These are phyloP conservation scores for Drosophila insularis DNA, from an alignment of 1,140 invertebrate genomes.

Conservation along the genomic window DNA sequence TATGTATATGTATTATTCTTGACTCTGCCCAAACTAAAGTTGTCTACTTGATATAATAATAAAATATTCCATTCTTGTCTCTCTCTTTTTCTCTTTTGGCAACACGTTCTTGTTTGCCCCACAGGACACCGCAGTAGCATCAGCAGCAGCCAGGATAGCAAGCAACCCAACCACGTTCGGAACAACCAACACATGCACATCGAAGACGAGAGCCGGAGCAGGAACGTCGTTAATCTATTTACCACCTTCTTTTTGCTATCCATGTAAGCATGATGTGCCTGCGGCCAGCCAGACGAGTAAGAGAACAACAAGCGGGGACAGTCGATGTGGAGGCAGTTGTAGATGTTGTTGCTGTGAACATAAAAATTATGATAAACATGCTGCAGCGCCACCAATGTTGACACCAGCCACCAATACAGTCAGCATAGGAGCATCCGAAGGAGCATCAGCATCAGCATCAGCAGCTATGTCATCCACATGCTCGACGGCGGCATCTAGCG, in stretches of 20 bases:
- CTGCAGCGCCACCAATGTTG: slow-evolving; percentile 51
- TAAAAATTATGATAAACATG: slow-evolving; percentile 81
- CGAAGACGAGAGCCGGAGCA: slow-evolving; percentile 71
- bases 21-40: slow-evolving; percentile 33
- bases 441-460: slow-evolving; percentile 32
- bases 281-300: slow-evolving; percentile 17
- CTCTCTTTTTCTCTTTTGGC: slow-evolving; percentile 40
- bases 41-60: slow-evolving; percentile 62
- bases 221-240: slow-evolving; percentile 81
- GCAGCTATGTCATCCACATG: slow-evolving; percentile 22
- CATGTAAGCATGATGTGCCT: slow-evolving; percentile 76
- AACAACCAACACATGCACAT: slow-evolving; percentile 43
- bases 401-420: slow-evolving; percentile 30
- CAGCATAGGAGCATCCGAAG: slow-evolving; percentile 16
- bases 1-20: slow-evolving; percentile 46
- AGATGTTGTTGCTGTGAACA: slow-evolving; percentile 54
- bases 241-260: slow-evolving; percentile 80
- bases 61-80: slow-evolving; percentile 78
- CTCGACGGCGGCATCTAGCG: slow-evolving; percentile 16
- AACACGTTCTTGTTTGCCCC: slow-evolving; percentile 33
- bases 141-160: slow-evolving; percentile 35
- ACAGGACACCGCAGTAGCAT: slow-evolving; percentile 56
- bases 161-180: slow-evolving; percentile 32
- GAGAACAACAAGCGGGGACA: slow-evolving; percentile 18
- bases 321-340: slow-evolving; percentile 37